Evolutionary conservation across 2,113 vertebrate species (phyloP).

Genomic region (Paramormyrops kingsleyae): DNA sequence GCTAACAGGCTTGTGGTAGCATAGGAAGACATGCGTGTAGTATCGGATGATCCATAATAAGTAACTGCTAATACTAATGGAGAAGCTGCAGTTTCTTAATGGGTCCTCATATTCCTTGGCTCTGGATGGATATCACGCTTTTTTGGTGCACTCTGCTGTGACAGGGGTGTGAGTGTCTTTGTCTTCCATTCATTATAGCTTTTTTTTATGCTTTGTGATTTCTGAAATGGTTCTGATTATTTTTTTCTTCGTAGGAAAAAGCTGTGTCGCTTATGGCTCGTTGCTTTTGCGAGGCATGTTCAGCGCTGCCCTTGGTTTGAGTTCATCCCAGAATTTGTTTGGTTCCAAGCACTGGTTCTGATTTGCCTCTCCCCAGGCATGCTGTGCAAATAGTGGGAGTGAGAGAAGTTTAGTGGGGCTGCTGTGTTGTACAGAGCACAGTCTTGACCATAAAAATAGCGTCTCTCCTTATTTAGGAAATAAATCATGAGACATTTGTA

Average conservation of each 20-base stretch:
- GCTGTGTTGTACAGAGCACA: background rate
- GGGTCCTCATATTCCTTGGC: background rate
- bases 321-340: background rate
- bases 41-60: background rate
- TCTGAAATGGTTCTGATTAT: background rate
- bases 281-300: background rate
- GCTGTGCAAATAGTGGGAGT: background rate
- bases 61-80: background rate
- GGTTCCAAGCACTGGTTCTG: background rate
- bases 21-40: background rate
- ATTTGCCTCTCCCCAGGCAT: background rate
- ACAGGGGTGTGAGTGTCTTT: background rate
- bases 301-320: background rate
- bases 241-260: background rate
- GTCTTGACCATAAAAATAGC: background rate
- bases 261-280: background rate
- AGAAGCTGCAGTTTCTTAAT: background rate
- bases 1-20: background rate
- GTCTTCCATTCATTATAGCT: background rate
- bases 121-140: background rate
- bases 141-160: background rate
- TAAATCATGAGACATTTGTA: background rate
- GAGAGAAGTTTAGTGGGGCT: background rate
- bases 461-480: background rate
- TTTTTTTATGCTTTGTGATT: background rate